Evolutionary conservation across 2,888 invertebrate species (phyloP).

Genomic region (Acleris holmiana): DNA sequence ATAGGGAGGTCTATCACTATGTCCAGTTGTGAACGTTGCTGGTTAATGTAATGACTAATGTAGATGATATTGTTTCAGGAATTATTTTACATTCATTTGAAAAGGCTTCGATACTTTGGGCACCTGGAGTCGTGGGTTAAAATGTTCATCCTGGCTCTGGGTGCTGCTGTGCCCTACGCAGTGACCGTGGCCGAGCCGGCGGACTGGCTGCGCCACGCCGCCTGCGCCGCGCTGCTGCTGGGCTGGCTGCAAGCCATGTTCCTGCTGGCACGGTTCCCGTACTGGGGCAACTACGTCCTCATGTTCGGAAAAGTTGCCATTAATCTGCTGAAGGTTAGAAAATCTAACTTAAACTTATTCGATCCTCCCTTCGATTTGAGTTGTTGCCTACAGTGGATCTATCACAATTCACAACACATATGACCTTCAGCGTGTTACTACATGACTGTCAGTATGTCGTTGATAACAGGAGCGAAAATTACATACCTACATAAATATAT

Average conservation of each 20-base stretch:
- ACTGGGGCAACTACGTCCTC: slow-evolving; percentile 67
- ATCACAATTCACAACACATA: no score
- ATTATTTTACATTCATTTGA: slow-evolving; percentile 8
- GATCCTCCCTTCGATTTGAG: no score
- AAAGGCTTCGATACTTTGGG: slow-evolving; percentile 5
- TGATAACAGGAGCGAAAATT: no score
- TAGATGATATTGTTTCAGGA: slow-evolving; percentile 8
- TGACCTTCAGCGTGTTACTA: no score
- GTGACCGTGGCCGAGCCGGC: background rate
- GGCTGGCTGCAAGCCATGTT: slow-evolving; percentile 71
- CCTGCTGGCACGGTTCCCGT: slow-evolving; percentile 64
- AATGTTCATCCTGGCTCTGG: background rate
- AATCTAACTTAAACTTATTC: no score
- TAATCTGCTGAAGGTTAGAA: slow-evolving; percentile 62
- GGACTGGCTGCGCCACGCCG: slow-evolving; percentile 12
- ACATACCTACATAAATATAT: no score
- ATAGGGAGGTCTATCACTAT: background rate
- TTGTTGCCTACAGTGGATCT: no score
- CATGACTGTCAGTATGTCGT: no score
- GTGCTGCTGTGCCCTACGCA: background rate
- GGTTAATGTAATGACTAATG: no score
- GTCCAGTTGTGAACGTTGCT: no score
- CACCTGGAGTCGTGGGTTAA: slow-evolving; percentile 13
- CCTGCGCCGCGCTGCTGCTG: slow-evolving; percentile 54
- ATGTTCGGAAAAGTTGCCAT: slow-evolving; percentile 71